Evolutionary conservation across 2,113 vertebrate genomes (phyloP).

Genomic region (Rallus limicola): DNA sequence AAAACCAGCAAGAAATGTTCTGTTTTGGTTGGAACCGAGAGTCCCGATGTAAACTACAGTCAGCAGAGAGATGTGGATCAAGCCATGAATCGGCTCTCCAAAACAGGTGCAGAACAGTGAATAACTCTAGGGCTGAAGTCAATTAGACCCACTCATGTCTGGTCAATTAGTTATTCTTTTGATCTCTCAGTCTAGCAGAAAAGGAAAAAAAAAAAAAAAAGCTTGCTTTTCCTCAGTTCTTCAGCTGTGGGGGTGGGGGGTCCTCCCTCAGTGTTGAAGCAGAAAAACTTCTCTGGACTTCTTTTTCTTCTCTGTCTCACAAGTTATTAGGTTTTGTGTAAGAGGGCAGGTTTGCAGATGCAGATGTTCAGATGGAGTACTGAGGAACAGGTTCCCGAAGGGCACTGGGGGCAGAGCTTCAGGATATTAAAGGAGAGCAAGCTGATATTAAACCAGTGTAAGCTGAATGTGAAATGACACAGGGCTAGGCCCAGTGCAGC

Average conservation of each 20-base stretch:
- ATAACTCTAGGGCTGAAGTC: conserved; percentile 13
- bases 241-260: neutral
- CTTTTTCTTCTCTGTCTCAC: neutral
- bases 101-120: conserved; percentile 41
- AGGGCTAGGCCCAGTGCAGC: neutral
- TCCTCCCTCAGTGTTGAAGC: neutral
- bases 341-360: neutral
- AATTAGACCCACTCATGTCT: conserved; percentile 19
- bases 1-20: neutral
- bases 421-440: neutral
- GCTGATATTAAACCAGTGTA: neutral
- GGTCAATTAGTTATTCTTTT: conserved; percentile 39
- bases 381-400: neutral
- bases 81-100: neutral
- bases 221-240: neutral
- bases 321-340: neutral
- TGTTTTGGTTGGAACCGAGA: neutral
- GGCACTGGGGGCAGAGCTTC: neutral
- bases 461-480: neutral
- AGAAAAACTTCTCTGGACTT: neutral
- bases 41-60: neutral
- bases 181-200: conserved; percentile 1
- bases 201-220: neutral
- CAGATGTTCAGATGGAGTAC: neutral
- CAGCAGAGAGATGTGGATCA: neutral